These are phyloP conservation scores for Watersipora subatra DNA, from an alignment of 1,140 invertebrate species.

Conservation along the genomic window DNA sequence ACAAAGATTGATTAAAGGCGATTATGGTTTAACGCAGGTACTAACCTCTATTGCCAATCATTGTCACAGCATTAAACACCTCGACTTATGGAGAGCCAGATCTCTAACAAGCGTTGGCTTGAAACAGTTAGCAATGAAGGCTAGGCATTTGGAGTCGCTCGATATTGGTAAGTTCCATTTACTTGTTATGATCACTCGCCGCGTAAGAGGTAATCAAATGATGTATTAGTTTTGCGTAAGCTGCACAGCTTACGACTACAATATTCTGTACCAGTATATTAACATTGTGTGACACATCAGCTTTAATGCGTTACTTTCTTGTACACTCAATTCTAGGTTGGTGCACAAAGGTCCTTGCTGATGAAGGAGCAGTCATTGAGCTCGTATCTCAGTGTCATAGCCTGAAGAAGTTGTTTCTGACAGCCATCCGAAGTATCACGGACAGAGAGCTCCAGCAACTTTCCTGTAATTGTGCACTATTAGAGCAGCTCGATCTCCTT, in stretches of 20 bases:
- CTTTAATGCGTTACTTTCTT: too few species aligned
- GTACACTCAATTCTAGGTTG: constrained; percentile 16
- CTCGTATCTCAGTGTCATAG: constrained; percentile 45
- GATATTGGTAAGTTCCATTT: constrained; percentile 75
- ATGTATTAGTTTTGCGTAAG: too few species aligned
- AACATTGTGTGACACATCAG: too few species aligned
- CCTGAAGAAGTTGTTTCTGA: constrained; percentile 57
- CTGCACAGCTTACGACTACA: too few species aligned
- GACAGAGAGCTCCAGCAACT: constrained; percentile 61
- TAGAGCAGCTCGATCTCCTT: constrained; percentile 68
- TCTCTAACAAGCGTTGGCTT: constrained; percentile 58
- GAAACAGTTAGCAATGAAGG: constrained; percentile 49
- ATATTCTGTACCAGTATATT: too few species aligned
- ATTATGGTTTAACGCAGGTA: too few species aligned
- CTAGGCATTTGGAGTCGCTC: constrained; percentile 58
- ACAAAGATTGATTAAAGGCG: too few species aligned
- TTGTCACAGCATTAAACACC: constrained; percentile 41
- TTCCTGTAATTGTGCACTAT: constrained; percentile 47
- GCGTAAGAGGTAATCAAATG: too few species aligned
- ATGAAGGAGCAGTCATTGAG: constrained; percentile 37
- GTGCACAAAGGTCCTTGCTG: background rate
- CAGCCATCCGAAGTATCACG: constrained; percentile 54
- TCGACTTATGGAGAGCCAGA: constrained; percentile 73
- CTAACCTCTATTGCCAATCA: constrained; percentile 19
- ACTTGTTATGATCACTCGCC: too few species aligned